Conservation (phyloP, 2,113 vertebrate genomes). For the Toxotes jaculatrix region DNA sequence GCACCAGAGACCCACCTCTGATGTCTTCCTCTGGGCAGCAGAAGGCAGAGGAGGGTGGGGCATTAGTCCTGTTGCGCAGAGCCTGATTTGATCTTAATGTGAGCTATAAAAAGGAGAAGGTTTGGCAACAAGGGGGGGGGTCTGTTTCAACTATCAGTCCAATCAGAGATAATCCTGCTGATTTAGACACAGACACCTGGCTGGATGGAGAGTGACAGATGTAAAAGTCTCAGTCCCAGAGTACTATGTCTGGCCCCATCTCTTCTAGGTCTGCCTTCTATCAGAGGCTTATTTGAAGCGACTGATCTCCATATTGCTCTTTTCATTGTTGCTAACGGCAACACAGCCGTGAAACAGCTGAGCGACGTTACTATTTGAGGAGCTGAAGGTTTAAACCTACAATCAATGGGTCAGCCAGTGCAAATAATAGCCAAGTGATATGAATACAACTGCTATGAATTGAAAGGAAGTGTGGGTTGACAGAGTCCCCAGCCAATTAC, state of each 20-base stretch:
- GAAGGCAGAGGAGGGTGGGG: slow-evolving; percentile 93
- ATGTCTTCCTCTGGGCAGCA: slow-evolving; percentile 95
- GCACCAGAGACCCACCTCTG: slow-evolving; percentile 89
- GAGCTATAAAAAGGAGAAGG: slow-evolving; percentile 74
- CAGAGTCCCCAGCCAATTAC: slow-evolving; percentile 77
- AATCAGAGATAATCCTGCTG: slow-evolving; percentile 81
- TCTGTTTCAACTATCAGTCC: slow-evolving; percentile 77
- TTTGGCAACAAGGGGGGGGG: slow-evolving; percentile 65
- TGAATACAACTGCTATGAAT: slow-evolving; percentile 82
- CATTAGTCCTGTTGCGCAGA: slow-evolving; percentile 82
- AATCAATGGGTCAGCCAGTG: slow-evolving; percentile 79
- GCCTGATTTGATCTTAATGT: slow-evolving; percentile 93
- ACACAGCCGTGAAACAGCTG: slow-evolving; percentile 82
- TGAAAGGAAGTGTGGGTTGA: slow-evolving; percentile 80
- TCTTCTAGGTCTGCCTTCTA: slow-evolving; percentile 60
- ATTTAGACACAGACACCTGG: slow-evolving; percentile 83
- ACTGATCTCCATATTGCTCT: slow-evolving; percentile 83
- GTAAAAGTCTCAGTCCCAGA: slow-evolving; percentile 73
- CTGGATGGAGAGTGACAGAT: slow-evolving; percentile 80
- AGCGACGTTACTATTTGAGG: slow-evolving; percentile 78
- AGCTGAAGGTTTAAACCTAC: slow-evolving; percentile 73
- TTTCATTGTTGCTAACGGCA: slow-evolving; percentile 80
- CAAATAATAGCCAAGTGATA: slow-evolving; percentile 83
- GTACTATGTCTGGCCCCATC: slow-evolving; percentile 50
- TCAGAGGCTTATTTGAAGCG: slow-evolving; percentile 74